Evolutionary conservation across 2,888 invertebrate genomes (phyloP).

Genomic region (Encarsia formosa): DNA sequence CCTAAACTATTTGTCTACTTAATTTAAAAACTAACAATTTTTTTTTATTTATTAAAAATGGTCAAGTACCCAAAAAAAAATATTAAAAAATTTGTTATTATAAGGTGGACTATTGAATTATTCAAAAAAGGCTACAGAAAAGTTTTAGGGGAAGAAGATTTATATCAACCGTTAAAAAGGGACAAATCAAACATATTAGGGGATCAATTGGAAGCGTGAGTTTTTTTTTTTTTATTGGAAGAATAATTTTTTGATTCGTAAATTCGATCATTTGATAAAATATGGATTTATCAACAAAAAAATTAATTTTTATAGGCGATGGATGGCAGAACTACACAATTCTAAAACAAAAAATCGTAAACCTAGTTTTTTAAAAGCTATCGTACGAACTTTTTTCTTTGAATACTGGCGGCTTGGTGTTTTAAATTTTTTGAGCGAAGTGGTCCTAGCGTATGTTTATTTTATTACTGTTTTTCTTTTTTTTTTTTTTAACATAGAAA

Average conservation of each 20-base stretch:
- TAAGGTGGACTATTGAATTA: slow-evolving; percentile 74
- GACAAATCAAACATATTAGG: slow-evolving; percentile 70
- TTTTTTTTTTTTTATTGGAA: no score
- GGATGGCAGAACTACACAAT: slow-evolving; percentile 51
- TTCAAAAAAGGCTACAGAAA: slow-evolving; percentile 73
- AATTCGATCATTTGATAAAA: no score
- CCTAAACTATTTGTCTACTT: no score
- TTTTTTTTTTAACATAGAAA: not conserved
- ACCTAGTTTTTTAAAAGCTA: slow-evolving; percentile 52
- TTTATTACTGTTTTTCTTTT: no score
- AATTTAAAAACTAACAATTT: no score
- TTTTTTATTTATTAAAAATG: no score
- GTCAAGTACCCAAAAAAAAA: not conserved
- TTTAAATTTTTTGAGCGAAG: slow-evolving; percentile 50
- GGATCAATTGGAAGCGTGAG: slow-evolving; percentile 63
- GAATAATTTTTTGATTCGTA: no score
- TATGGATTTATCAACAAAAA: no score
- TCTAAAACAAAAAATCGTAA: slow-evolving; percentile 37
- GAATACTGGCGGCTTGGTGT: slow-evolving; percentile 51
- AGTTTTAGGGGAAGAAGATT: slow-evolving; percentile 68
- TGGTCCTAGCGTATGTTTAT: slow-evolving; percentile 37
- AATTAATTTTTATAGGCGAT: slow-evolving; percentile 49
- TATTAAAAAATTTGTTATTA: not conserved
- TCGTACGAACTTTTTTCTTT: slow-evolving; percentile 50
- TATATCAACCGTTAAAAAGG: slow-evolving; percentile 65